Evolutionary conservation across 2,113 vertebrate genomes (phyloP), one percentile per base, ranked within the genome.

Genomic region (Boulengeromyrus knoepffleri): DNA sequence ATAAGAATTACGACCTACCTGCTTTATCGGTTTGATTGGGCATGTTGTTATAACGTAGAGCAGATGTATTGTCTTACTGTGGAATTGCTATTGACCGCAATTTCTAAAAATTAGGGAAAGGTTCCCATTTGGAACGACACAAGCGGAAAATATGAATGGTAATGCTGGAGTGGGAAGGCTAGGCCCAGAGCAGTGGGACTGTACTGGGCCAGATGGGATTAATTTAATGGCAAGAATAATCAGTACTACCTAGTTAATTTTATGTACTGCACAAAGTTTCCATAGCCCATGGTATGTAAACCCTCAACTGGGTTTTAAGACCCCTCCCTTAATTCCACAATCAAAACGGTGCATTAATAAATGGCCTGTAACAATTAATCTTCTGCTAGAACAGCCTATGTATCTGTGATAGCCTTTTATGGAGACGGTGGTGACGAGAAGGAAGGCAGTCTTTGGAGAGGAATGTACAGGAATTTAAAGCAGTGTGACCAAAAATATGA

Each of bases 91-190:
- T 86, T 87, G 85, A 90, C 85, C 89, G 21, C 42, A 27, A 86
- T 85, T 39, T 87, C 45, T 66, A 90, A 74, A 90, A 86, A 87
- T 87, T 87, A 86, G 58, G 62, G 52, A 90, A 87, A 36, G 46
- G 89, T 17, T 74, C n/a, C 58, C 53, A 86, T 90, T 90, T 90
- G 89, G 89, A 58, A 8, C 62, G 46, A 31, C 47, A 31, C 19
- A 46, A 77, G 85, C 21, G 89, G 62, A 90, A 90, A 90, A 90
- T 87, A 74, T 90, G 62, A 90, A 90, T 27, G 6, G 58, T 77
- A 45, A 88, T 17, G 13, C 9, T 53, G 50, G 27, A 90, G n/a
- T 17, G 52, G 24, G 62, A 62, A 39, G 31, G 58, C 58, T 62
- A 80, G 24, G 45, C 62, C n/a, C 12, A 0, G 19, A 90, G 85